phyloP scores from a whole-genome alignment of 2,888 invertebrate species.

The Elegia similella region DNA sequence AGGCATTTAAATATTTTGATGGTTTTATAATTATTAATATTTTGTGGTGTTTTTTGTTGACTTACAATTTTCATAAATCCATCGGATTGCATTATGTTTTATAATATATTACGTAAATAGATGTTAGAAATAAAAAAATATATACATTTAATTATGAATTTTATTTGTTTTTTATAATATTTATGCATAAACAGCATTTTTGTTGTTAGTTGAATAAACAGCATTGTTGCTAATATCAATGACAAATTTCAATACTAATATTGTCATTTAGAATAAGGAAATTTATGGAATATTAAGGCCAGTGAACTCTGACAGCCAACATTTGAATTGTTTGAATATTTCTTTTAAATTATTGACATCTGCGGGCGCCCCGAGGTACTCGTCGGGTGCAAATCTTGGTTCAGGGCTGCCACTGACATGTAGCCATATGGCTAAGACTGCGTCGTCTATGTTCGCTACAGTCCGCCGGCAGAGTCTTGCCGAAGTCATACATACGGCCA shows the following conservation, averaged over 20 bases:
- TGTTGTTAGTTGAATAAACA: too few species aligned
- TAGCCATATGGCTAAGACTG: constrained; percentile 70
- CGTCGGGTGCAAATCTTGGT: constrained; percentile 65
- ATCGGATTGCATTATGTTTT: too few species aligned
- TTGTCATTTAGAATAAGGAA: background rate
- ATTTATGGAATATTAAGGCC: constrained; percentile 31
- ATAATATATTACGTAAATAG: too few species aligned
- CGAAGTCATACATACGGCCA: constrained; percentile 53
- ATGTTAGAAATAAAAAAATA: too few species aligned
- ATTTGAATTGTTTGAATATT: constrained; percentile 56
- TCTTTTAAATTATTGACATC: constrained; percentile 53
- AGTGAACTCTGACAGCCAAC: constrained; percentile 64
- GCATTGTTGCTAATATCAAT: too few species aligned
- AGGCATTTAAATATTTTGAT: background rate
- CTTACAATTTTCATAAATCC: too few species aligned
- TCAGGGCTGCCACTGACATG: constrained; percentile 63
- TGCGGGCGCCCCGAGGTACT: constrained; percentile 62
- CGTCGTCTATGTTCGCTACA: constrained; percentile 58
- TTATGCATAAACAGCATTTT: too few species aligned
- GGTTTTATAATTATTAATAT: background rate
- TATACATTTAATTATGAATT: too few species aligned
- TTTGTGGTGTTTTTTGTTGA: background rate
- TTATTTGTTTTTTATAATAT: background rate
- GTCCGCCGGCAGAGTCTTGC: constrained; percentile 62
- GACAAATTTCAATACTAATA: too few species aligned